Conservation (phyloP, 2,888 invertebrate genomes). For the Eristalis arbustorum region DNA sequence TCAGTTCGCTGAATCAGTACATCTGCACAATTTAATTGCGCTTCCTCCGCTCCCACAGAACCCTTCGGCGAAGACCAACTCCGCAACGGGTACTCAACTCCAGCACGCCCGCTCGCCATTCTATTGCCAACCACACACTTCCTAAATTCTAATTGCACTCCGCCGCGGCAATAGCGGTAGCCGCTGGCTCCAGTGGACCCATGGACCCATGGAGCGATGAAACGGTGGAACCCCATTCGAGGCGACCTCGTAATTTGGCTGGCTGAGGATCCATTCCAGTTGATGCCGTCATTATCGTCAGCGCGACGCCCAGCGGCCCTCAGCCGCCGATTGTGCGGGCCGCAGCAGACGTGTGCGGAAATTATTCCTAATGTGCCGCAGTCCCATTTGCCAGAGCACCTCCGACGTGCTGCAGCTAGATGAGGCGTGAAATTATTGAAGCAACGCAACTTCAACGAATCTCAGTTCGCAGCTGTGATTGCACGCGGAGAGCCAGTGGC, state of each 20-base stretch:
- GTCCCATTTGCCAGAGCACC: slow-evolving; percentile 52
- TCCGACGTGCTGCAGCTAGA: slow-evolving; percentile 15
- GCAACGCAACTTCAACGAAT: slow-evolving; percentile 6
- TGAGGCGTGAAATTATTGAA: slow-evolving; percentile 65
- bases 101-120: slow-evolving; percentile 42
- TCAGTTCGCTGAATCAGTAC: background rate
- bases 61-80: background rate
- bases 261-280: slow-evolving; percentile 27
- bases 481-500: background rate
- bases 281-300: slow-evolving; percentile 28
- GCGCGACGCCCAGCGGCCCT: slow-evolving; percentile 2
- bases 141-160: slow-evolving; percentile 60
- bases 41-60: background rate
- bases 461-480: slow-evolving; percentile 13
- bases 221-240: background rate
- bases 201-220: too few species aligned
- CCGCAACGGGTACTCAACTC: slow-evolving; percentile 13
- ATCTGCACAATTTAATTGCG: background rate
- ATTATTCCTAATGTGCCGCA: slow-evolving; percentile 62
- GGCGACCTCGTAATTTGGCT: slow-evolving; percentile 23
- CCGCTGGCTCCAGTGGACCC: slow-evolving; percentile 1
- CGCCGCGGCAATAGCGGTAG: slow-evolving; percentile 30
- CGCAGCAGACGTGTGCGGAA: slow-evolving; percentile 23
- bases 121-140: slow-evolving; percentile 44
- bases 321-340: slow-evolving; percentile 28